Percentiles rank a stretch among this genome's conserved stretches.
Evolutionary conservation across 2,888 invertebrate species (phyloP).

Genomic region (Hirtodrosophila confusa): DNA sequence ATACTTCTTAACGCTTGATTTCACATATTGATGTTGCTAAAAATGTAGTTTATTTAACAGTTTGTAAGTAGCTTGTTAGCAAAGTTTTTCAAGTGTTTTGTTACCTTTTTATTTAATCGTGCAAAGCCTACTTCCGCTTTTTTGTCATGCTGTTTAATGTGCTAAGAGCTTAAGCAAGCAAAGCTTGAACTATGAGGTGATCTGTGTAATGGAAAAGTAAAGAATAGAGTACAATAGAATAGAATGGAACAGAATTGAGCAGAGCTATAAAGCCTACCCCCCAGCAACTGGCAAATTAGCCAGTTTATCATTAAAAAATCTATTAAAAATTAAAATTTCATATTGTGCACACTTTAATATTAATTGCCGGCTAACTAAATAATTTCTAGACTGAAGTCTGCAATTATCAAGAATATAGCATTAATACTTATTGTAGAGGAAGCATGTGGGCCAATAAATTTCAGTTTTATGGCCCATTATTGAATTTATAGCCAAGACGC

Average conservation of each 20-base stretch:
- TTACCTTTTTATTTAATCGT: slow-evolving; percentile 1
- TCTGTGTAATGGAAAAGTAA: slow-evolving; percentile 6
- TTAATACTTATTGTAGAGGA: background rate
- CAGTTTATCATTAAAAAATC: slow-evolving; percentile 16
- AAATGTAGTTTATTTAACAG: slow-evolving; percentile 13
- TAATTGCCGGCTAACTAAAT: background rate
- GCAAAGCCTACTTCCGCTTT: slow-evolving; percentile 57
- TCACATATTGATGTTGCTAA: slow-evolving; percentile 13
- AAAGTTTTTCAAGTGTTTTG: slow-evolving; percentile 30
- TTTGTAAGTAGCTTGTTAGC: slow-evolving; percentile 13
- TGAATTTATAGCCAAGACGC: too few relatives aligned
- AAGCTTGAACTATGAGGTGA: slow-evolving; percentile 20
- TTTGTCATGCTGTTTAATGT: slow-evolving; percentile 47
- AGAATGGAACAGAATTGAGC: background rate
- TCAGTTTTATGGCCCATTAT: background rate
- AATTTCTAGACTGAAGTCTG: too few relatives aligned
- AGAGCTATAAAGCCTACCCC: too few relatives aligned
- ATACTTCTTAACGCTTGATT: slow-evolving; percentile 45
- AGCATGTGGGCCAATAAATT: slow-evolving; percentile 1
- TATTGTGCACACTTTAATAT: slow-evolving; percentile 5
- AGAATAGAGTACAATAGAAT: background rate
- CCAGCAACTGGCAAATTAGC: slow-evolving; percentile 25
- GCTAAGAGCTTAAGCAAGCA: slow-evolving; percentile 41
- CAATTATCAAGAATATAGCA: too few relatives aligned
- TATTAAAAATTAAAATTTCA: slow-evolving; percentile 8